Percentiles rank a stretch among this genome's conserved stretches.
Evolutionary conservation across 1,140 invertebrate genomes (phyloP).

Genomic region (Drosophila takahashii): DNA sequence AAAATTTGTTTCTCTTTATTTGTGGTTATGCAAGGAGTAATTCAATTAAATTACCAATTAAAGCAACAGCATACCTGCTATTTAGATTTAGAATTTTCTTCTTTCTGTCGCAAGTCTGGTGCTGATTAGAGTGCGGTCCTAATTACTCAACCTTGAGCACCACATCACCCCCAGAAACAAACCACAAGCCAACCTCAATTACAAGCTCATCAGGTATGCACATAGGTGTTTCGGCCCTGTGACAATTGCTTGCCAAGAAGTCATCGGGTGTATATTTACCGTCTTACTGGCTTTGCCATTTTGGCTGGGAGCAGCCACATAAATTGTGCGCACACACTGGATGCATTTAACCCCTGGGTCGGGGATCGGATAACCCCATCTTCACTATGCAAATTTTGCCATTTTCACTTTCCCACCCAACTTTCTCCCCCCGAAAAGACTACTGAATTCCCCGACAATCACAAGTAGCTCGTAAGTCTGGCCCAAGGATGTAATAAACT

Average conservation of each 20-base stretch:
- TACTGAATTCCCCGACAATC: constrained; percentile 32
- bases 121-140: constrained; percentile 18
- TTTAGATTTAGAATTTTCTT: no score
- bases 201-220: constrained; percentile 55
- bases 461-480: constrained; percentile 31
- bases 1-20: background rate
- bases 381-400: constrained; percentile 60
- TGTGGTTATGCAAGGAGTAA: no score
- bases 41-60: no score
- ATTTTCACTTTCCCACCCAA: constrained; percentile 57
- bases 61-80: no score
- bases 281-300: constrained; percentile 21
- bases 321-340: constrained; percentile 51
- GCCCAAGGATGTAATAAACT: constrained; percentile 41
- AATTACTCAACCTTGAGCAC: constrained; percentile 31
- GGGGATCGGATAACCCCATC: constrained; percentile 7
- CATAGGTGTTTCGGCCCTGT: constrained; percentile 28
- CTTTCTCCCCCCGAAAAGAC: constrained; percentile 2
- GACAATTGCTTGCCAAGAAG: constrained; percentile 44
- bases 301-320: constrained; percentile 32
- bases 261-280: constrained; percentile 31
- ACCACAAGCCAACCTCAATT: constrained; percentile 51
- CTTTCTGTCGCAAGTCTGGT: background rate
- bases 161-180: constrained; percentile 21
- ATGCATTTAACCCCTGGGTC: constrained; percentile 62